A percentile compares a stretch with the other conserved stretches of the same genome.
Conservation (phyloP, 2,888 invertebrate genomes). For the Xanthia togata region DNA sequence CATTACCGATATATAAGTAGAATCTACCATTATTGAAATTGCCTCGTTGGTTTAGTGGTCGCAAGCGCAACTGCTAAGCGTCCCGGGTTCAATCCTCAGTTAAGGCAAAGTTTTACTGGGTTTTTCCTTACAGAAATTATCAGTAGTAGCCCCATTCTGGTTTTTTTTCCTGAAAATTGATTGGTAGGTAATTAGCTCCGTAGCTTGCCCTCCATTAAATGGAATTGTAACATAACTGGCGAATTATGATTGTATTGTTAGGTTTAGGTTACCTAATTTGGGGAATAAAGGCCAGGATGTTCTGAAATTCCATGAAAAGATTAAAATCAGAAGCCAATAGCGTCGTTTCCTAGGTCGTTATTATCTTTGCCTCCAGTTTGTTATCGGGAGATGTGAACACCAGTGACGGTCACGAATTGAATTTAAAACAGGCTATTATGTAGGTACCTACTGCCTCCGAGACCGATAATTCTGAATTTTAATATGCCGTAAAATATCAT, state of each 20-base stretch:
- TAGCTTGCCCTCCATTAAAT: background rate
- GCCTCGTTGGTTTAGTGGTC: background rate
- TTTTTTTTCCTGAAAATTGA: constrained; percentile 9
- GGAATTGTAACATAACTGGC: background rate
- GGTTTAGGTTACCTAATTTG: background rate
- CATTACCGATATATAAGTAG: background rate
- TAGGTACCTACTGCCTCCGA: background rate
- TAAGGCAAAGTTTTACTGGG: background rate
- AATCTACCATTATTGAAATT: background rate
- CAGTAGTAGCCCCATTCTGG: background rate
- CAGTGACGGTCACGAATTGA: constrained; percentile 56
- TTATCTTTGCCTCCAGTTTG: constrained; percentile 11
- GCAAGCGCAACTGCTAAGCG: background rate
- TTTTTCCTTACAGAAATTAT: constrained; percentile 8
- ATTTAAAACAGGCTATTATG: constrained; percentile 48
- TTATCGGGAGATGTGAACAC: constrained; percentile 61
- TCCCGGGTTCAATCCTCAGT: background rate
- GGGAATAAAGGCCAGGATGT: background rate
- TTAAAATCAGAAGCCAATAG: background rate
- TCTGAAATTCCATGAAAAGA: background rate
- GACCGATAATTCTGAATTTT: constrained; percentile 41
- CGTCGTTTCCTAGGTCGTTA: constrained; percentile 3
- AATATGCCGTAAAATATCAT: constrained; percentile 35
- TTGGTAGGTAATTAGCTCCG: background rate
- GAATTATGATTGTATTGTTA: background rate